Base-by-base conservation (phyloP, 30 jellyfish, hydroid and myxozoan species). In the Aurelia sp. region DNA sequence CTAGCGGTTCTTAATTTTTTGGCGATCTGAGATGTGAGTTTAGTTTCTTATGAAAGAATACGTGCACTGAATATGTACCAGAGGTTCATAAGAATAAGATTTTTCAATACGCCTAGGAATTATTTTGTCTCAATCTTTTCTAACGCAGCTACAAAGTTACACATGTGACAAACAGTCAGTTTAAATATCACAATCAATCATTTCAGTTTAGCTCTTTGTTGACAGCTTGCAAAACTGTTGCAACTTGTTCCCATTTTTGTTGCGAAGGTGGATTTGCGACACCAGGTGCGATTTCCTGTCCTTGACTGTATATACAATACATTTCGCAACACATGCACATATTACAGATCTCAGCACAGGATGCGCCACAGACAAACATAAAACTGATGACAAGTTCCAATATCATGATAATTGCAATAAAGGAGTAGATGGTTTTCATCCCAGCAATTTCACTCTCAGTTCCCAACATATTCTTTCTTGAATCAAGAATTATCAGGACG, bases 261-360 rank as follows among this genome's bases (percentile, higher is more conserved):
- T 78, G 89, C 18, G 89, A 78, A 78, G 89, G 89, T 8, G 89
- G 89, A 62, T 78, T 78, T 22, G 89, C 77, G 10, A 60, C 70
- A n/a, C 89, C 89, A 5, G 89, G 89, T 2, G 89, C 79, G 33
- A 78, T 41, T 62, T 65, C 89, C 30, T 78, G 67, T 35, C 89
- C 79, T 31, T 78, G 52, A 4, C 55, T 7, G 70, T 78, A 78
- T 0, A 78, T 78, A 30, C 89, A 78, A 52, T 64, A 78, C 18
- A 51, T 24, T 60, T 68, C 79, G 68, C 79, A 78, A 50, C 89
- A 78, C 41, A 60, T 63, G 44, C 85, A 74, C 40, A 55, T 9
- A 7, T 74, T 53, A 41, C 85, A 74, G 31, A 24, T 15, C n/a
- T 53, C 85, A 15, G 79, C 69, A 47, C 79, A 60, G 9, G 35